Evolutionary conservation across 1,140 invertebrate genomes (phyloP).

Genomic region (Aphidius gifuensis): DNA sequence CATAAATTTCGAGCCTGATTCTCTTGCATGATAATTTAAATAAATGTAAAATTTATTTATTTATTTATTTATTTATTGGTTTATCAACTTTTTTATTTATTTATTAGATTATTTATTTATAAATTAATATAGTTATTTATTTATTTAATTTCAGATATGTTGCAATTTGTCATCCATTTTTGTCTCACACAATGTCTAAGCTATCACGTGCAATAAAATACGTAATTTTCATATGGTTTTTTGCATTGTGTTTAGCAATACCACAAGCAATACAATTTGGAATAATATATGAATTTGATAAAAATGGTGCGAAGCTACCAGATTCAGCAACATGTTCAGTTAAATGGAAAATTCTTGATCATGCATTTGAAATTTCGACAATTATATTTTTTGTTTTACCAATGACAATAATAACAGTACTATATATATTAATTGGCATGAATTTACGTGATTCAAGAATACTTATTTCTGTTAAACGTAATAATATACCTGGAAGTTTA

Average conservation of each 20-base stretch:
- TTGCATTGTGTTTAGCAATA: conserved; percentile 72
- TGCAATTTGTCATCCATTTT: conserved; percentile 89
- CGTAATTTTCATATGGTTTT: conserved; percentile 68
- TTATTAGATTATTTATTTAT: too few species aligned
- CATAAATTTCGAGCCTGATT: too few species aligned
- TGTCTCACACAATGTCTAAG: conserved; percentile 82
- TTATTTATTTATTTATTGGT: too few species aligned
- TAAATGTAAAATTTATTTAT: neutral
- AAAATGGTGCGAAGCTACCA: conserved; percentile 50
- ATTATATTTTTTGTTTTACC: conserved; percentile 82
- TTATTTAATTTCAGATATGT: conserved; percentile 66
- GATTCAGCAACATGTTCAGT: conserved; percentile 58
- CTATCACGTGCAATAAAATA: conserved; percentile 69
- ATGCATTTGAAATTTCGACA: conserved; percentile 80
- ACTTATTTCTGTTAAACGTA: conserved; percentile 51
- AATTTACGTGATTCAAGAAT: conserved; percentile 65
- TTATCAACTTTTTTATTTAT: too few species aligned
- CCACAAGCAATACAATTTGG: conserved; percentile 78
- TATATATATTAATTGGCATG: conserved; percentile 81
- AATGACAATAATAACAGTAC: conserved; percentile 79
- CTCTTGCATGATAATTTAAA: neutral
- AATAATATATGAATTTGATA: conserved; percentile 55
- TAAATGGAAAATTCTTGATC: conserved; percentile 62
- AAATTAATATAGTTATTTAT: neutral
- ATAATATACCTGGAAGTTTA: conserved; percentile 34